Base-by-base conservation (phyloP, 2,113 vertebrate genomes). In the Nestor notabilis region DNA sequence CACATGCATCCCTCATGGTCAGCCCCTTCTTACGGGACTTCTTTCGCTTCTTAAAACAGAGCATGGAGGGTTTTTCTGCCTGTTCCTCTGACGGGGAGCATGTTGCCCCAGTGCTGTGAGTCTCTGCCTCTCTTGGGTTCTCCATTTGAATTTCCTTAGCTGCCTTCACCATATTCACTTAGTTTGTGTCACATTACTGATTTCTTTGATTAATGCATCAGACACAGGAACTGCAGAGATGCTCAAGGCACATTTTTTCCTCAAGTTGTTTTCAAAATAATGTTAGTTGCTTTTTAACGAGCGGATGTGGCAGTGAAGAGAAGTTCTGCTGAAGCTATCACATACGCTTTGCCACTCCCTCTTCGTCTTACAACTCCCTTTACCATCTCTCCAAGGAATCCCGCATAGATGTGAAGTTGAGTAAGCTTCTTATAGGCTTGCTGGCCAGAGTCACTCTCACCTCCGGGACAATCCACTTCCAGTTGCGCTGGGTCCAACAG, bases 1-100 rank as follows among this genome's bases (percentile, higher is more conserved):
- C 84, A 0, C 95, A 31, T 0, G 6, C 77, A 14, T 95, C 94
- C 52, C 82, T 95, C 27, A 49, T 11, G 4, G 94, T 63, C 46
- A 18, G 46, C 7, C 27, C 80, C 74, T 97, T 96, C 85, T 92
- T 97, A 76, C 55, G 83, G 52, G 95, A 21, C 84, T 98, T 98
- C 96, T 98, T 98, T 65, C 97, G 96, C 96, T 97, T 98, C 94
- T 98, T 98, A 69, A 98, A 98, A 83, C 98, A 98, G 29, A 98
- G 97, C 66, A 96, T 90, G 11, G 98, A 95, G 61, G 96, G 89
- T 53, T 97, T 98, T 69, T 94, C 89, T 23, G 95, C 82, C 58
- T 80, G 93, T 33, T 95, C 96, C 44, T 98, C 95, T 1, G 83
- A n/a, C 0, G 82, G 87, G 71, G 93, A 93, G 61, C 95, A 82